Evolutionary conservation across 2,888 invertebrate genomes (phyloP), one percentile per base, ranked within the genome.

Genomic region (Chromoteleia sp.): DNA sequence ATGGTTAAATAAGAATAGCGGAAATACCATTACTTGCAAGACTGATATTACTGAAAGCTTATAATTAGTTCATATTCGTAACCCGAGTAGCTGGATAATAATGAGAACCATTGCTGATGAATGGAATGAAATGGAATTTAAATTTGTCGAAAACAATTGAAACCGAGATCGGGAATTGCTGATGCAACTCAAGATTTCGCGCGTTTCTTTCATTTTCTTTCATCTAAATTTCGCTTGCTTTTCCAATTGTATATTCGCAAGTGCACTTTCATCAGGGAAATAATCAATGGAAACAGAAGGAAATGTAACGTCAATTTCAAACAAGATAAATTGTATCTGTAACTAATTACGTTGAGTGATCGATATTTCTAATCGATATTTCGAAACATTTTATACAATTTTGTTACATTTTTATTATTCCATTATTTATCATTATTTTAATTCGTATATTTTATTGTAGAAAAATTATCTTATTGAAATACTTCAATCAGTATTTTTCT

Each of bases 101-200:
- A 48, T 63, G 63, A 45, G 63, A 45, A 12, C 48, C 3, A 48
- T 50, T 12, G 25, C n/a, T 21, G 19, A 17, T 21, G 19, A 17
- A 8, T 6, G 12, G 19, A 63, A 19, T 29, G n/a, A 8, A 45
- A 29, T 17, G 29, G 29, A 61, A 45, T 61, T 45, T 25, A 61
- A 61, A 45, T 61, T 45, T 61, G 45, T 61, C 30, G 43, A 45
- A 45, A 61, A 61, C 61, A 61, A 61, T 61, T 30, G 43, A 43
- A 45, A 29, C 30, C 0, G 17, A 30, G 43, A 45, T 61, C 43
- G 29, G 43, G 30, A 45, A 61, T 61, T 45, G 45, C 15, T 30
- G 43, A 61, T 45, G 61, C 61, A n/a, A 25, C 15, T 41, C 25
- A 2, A 43, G 59, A 59, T 29, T 41, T 15, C 41, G 8, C 25